phyloP scores from a whole-genome alignment of 53 echinoderm and acorn worm genomes.

The Patiria pectinifera region DNA sequence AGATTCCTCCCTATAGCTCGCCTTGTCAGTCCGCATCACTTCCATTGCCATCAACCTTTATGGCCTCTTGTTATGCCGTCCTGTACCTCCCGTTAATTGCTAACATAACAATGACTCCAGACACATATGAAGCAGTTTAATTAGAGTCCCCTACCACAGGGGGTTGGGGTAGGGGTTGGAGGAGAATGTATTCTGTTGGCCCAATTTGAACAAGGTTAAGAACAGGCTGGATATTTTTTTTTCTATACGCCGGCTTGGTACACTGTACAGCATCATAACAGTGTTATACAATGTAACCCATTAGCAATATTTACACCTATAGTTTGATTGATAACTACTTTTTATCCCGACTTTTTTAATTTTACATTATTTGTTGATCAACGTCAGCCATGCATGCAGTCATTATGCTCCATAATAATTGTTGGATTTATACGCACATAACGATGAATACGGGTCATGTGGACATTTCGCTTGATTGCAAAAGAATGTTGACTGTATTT shows the following conservation, averaged over 20 bases:
- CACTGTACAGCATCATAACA: neutral
- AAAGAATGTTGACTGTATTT: neutral
- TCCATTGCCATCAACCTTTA: constrained; percentile 27
- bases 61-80: neutral
- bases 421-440: too few species aligned
- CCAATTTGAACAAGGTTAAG: neutral
- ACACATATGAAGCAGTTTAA: neutral
- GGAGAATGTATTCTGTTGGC: neutral
- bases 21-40: neutral
- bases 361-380: too few species aligned
- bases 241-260: neutral
- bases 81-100: constrained; percentile 3
- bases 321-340: neutral
- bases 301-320: neutral
- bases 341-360: neutral
- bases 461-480: neutral
- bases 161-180: neutral
- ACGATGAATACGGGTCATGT: too few species aligned
- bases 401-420: too few species aligned
- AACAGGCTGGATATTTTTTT: neutral
- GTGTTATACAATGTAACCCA: neutral
- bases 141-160: neutral
- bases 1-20: neutral
- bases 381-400: too few species aligned
- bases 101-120: constrained; percentile 20